Conservation (phyloP, 2,113 vertebrate species). For the Callocephalon fimbriatum region DNA sequence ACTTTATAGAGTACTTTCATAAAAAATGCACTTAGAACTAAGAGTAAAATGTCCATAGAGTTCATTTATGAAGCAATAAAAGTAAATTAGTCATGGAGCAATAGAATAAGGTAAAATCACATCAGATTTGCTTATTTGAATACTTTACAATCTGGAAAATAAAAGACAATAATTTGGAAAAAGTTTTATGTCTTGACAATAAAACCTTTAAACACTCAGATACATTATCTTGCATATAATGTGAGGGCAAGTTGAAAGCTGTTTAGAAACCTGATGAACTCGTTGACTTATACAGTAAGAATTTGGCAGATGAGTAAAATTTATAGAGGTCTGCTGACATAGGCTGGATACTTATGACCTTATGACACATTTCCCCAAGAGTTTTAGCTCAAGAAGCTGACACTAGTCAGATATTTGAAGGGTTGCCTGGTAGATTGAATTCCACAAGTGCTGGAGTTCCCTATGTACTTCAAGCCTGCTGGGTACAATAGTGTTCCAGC, state of each 20-base stretch:
- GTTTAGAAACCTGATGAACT: conserved; percentile 51
- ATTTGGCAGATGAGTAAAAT: background rate
- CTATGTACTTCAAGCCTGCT: background rate
- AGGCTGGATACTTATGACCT: background rate
- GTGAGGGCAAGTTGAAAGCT: conserved; percentile 16
- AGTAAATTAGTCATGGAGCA: conserved; percentile 62
- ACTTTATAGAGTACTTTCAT: conserved; percentile 37
- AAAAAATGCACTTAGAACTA: background rate
- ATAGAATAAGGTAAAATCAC: conserved; percentile 51
- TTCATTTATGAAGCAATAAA: conserved; percentile 70
- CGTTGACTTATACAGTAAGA: conserved; percentile 36
- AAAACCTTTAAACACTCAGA: conserved; percentile 56
- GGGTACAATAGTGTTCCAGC: background rate
- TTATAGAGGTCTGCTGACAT: background rate
- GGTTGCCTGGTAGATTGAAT: background rate
- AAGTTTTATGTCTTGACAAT: conserved; percentile 31
- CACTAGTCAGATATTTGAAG: background rate
- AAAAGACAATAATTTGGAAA: conserved; percentile 57
- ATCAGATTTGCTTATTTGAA: conserved; percentile 52
- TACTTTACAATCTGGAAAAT: conserved; percentile 53
- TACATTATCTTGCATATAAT: conserved; percentile 3
- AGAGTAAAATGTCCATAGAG: conserved; percentile 43
- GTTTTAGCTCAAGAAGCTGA: background rate
- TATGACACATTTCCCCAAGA: background rate
- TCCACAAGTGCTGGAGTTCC: background rate